Evolutionary conservation across 2,888 invertebrate species (phyloP).

Genomic region (Caenorhabditis drosophilae): DNA sequence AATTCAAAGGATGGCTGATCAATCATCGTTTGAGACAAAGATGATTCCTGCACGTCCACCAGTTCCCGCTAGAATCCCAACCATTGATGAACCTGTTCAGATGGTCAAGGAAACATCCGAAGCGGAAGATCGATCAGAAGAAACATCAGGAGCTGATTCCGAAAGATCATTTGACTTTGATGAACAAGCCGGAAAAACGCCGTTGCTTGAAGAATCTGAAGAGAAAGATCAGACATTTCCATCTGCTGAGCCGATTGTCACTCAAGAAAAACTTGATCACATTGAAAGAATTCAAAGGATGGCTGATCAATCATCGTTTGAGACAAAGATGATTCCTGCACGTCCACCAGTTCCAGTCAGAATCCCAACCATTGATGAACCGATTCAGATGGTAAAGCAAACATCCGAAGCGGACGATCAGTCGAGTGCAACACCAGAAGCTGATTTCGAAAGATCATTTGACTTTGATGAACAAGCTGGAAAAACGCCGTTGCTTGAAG

Average conservation of each 20-base stretch:
- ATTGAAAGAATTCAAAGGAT: slow-evolving; percentile 2
- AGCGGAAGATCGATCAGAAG: background rate
- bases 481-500: background rate
- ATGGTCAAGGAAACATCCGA: background rate
- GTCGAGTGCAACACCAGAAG: background rate
- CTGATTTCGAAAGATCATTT: background rate
- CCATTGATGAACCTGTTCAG: background rate
- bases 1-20: slow-evolving; percentile 18
- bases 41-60: background rate
- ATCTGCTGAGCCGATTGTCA: slow-evolving; percentile 6
- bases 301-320: slow-evolving; percentile 3
- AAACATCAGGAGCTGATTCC: background rate
- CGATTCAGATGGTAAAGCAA: background rate
- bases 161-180: background rate
- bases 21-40: background rate
- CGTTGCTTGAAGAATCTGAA: background rate
- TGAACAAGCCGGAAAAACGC: background rate
- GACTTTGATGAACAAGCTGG: background rate
- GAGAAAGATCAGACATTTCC: background rate
- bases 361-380: slow-evolving; percentile 14
- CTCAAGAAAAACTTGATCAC: slow-evolving; percentile 28
- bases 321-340: background rate
- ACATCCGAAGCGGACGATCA: background rate
- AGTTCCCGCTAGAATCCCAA: slow-evolving; percentile 1
- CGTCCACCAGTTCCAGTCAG: slow-evolving; percentile 2